phyloP scores from a whole-genome alignment of 2,797 vertebrate genomes.

The Hephaestus fuliginosus region DNA sequence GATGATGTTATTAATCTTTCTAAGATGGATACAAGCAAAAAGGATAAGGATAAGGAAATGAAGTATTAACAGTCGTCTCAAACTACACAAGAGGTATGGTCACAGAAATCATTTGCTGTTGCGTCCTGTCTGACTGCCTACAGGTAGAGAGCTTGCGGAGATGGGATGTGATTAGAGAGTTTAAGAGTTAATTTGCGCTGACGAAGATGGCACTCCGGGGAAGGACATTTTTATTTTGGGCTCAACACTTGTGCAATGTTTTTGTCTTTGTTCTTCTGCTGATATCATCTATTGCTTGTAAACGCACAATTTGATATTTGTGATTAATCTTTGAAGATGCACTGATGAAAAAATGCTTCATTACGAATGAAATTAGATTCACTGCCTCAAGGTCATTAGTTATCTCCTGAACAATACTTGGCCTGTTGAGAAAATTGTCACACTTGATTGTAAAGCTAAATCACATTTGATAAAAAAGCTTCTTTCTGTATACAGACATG shows the following conservation, averaged over 20 bases:
- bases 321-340: conserved; percentile 33
- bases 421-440: conserved; percentile 12
- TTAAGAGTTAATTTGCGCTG: conserved; percentile 1
- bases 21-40: not conserved
- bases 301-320: conserved; percentile 20
- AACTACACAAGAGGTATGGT: not conserved
- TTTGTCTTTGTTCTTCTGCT: conserved; percentile 20
- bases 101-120: not conserved
- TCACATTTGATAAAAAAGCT: not conserved
- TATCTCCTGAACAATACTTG: conserved; percentile 23
- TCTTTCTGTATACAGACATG: not conserved
- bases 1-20: not conserved
- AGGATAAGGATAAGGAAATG: not conserved
- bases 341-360: conserved; percentile 20
- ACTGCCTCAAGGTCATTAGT: conserved; percentile 31
- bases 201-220: conserved; percentile 2
- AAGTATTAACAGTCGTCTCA: not conserved
- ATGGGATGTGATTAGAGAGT: conserved; percentile 29
- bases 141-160: not conserved
- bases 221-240: conserved; percentile 10
- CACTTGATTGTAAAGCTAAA: conserved; percentile 15
- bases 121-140: not conserved
- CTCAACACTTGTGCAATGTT: not conserved
- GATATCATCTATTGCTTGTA: conserved; percentile 29
- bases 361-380: conserved; percentile 39